Conservation (phyloP, 2,888 invertebrate genomes). For the Capitulum mitella region DNA sequence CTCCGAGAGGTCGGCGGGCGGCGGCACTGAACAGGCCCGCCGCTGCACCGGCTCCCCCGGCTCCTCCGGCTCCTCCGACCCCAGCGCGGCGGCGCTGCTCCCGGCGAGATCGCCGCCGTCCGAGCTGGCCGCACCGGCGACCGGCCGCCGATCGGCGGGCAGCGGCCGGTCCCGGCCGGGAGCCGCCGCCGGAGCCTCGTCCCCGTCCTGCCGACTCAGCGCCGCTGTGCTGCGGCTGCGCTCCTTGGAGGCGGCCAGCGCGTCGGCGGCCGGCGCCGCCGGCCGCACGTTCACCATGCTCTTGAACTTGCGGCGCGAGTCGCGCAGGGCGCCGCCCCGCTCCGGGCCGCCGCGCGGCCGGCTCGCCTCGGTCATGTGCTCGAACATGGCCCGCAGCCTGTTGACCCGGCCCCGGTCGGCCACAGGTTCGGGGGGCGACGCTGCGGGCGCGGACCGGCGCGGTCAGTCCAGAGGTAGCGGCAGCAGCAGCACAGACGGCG, state of each 20-base stretch:
- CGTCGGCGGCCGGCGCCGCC: not conserved
- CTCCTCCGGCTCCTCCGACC: no score
- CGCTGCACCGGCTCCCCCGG: no score
- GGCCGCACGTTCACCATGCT: conserved; percentile 1
- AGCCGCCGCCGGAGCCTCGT: not conserved
- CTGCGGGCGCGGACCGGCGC: not conserved
- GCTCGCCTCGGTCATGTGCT: not conserved
- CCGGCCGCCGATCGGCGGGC: no score
- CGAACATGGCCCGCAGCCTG: not conserved
- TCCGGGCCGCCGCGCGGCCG: not conserved
- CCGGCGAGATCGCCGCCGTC: not conserved
- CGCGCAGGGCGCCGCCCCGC: not conserved
- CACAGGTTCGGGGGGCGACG: not conserved
- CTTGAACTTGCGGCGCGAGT: conserved; percentile 3
- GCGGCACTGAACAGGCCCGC: no score
- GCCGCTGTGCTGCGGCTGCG: not conserved
- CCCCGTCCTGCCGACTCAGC: not conserved
- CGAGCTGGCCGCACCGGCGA: no score
- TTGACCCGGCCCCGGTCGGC: not conserved
- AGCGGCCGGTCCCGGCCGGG: not conserved
- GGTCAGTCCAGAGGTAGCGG: no score
- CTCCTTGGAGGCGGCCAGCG: not conserved
- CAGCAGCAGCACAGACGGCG: no score
- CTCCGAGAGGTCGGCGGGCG: no score
- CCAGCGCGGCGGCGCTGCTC: not conserved